A percentile compares a stretch with the other conserved stretches of the same genome.
phyloP scores from a whole-genome alignment of 1,140 invertebrate genomes.

The Metopolophium dirhodum region DNA sequence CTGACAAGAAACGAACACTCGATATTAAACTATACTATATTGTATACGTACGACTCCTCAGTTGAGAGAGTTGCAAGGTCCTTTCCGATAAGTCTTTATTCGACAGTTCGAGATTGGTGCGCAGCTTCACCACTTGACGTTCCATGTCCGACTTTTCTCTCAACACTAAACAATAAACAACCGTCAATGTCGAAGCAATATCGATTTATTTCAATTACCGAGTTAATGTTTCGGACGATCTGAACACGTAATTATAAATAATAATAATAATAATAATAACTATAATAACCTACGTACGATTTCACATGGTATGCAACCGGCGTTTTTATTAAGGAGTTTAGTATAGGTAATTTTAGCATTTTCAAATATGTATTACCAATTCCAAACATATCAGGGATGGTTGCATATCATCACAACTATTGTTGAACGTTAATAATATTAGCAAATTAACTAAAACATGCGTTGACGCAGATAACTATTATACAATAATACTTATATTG shows the following conservation, averaged over 20 bases:
- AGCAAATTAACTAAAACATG: not conserved
- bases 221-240: not conserved
- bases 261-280: too few species aligned
- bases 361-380: not conserved
- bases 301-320: not conserved
- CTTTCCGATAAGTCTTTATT: constrained; percentile 69
- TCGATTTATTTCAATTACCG: not conserved
- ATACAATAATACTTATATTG: not conserved
- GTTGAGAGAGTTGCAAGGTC: constrained; percentile 69
- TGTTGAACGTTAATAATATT: not conserved
- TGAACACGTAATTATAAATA: not conserved
- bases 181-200: not conserved
- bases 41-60: constrained; percentile 65
- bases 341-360: not conserved
- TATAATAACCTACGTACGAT: not conserved
- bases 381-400: not conserved
- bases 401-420: not conserved
- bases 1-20: not conserved
- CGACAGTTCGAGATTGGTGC: constrained; percentile 67
- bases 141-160: constrained; percentile 70
- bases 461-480: too few species aligned
- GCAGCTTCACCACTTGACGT: constrained; percentile 67
- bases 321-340: not conserved
- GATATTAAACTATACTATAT: not conserved
- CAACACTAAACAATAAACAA: constrained; percentile 65